Evolutionary conservation across 2,888 invertebrate genomes (phyloP).

Genomic region (Pristionchus japonicus): DNA sequence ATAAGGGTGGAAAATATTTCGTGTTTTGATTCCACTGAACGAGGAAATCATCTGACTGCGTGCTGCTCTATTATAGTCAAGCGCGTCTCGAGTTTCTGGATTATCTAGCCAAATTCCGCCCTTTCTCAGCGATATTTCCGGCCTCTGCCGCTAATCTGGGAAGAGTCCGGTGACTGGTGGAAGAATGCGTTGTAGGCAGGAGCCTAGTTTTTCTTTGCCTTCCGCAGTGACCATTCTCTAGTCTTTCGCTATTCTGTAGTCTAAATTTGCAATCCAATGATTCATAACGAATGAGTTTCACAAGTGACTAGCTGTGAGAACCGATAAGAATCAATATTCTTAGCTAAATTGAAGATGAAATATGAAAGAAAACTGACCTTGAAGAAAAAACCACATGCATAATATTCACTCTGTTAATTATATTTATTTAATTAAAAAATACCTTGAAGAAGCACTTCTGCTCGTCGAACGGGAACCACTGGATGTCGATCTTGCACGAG

Average conservation of each 20-base stretch:
- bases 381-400: too few species aligned
- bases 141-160: background rate
- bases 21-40: background rate
- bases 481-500: conserved; percentile 76
- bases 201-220: too few species aligned
- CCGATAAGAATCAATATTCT: too few species aligned
- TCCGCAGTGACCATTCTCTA: too few species aligned
- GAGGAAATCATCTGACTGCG: conserved; percentile 11
- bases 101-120: background rate
- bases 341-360: too few species aligned
- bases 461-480: conserved; percentile 80
- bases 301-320: too few species aligned
- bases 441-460: conserved; percentile 79
- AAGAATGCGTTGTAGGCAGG: background rate
- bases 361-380: too few species aligned
- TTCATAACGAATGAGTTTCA: too few species aligned
- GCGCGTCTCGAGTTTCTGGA: background rate
- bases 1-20: too few species aligned
- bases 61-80: background rate
- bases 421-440: background rate
- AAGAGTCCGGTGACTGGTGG: background rate
- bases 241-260: too few species aligned
- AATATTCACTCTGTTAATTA: background rate
- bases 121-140: background rate
- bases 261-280: too few species aligned